A percentile compares a stretch with the other conserved stretches of the same genome.
These are phyloP conservation scores for Colistium nudipinnis DNA, from an alignment of 2,113 vertebrate species.

Conservation along the genomic window DNA sequence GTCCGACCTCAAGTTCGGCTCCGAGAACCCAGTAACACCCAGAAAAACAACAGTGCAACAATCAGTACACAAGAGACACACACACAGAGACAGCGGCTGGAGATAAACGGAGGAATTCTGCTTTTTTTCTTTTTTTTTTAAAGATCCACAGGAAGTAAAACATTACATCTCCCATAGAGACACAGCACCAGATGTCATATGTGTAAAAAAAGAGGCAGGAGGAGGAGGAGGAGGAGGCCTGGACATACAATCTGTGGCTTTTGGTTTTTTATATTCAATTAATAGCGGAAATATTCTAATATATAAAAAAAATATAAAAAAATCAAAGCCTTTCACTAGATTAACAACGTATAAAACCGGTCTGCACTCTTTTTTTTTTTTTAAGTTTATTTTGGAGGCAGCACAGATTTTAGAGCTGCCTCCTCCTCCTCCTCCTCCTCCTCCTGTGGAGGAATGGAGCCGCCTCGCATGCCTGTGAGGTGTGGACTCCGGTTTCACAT, in stretches of 20 bases:
- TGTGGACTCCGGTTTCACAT: conserved; percentile 65
- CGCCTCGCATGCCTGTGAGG: conserved; percentile 31
- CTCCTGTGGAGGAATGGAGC: neutral
- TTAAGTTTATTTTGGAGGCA: neutral
- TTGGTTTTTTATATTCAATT: too few species aligned
- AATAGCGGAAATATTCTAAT: too few species aligned
- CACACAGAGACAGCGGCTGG: too few species aligned
- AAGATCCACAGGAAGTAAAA: conserved; percentile 13
- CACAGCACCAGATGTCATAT: neutral
- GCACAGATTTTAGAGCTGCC: neutral
- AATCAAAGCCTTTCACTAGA: conserved; percentile 5
- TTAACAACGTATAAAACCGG: neutral
- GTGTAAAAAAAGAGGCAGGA: neutral
- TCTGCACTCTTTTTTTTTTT: neutral
- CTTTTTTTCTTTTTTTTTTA: conserved; percentile 30
- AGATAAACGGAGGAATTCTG: conserved; percentile 34
- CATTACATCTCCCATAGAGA: neutral
- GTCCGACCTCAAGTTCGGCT: conserved; percentile 29
- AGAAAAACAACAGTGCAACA: conserved; percentile 44
- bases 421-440: neutral
- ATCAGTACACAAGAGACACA: neutral
- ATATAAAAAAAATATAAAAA: conserved; percentile 20
- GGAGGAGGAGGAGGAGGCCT: neutral
- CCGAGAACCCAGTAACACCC: conserved; percentile 44
- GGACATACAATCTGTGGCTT: neutral